Evolutionary conservation across 1,140 invertebrate genomes (phyloP), one percentile per base, ranked within the genome.

Genomic region (Uloborus diversus): DNA sequence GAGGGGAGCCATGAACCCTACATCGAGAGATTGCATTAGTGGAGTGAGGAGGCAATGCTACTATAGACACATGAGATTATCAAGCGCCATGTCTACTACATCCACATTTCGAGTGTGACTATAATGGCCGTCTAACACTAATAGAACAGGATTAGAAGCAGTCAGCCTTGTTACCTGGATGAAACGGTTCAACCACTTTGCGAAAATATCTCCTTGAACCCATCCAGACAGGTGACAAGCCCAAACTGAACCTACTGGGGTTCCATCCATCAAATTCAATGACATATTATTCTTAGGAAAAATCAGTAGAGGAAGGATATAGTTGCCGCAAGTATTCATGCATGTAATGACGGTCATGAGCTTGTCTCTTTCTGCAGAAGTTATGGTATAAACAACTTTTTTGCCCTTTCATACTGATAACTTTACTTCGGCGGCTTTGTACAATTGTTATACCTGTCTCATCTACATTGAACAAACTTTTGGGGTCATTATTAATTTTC

Each of bases 101-200:
- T n/a, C n/a, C n/a, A n/a, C n/a, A n/a, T n/a, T n/a, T n/a, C n/a
- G n/a, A n/a, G n/a, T n/a, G n/a, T n/a, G n/a, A n/a, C n/a, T n/a
- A n/a, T n/a, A n/a, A n/a, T n/a, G 53, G 9, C 53, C 53, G 5
- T 56, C 53, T 7, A 56, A 20, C 7, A 56, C 5, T 20, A 56
- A 20, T 20, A 56, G 53, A 14, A 20, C 53, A 56, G 53, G 23
- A 7, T 56, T 56, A 7, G 5, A 7, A 2, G 17, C 17, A 33
- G 14, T 64, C 2, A 32, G 61, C 3, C 27, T 37, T 3, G 68
- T 65, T 27, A 66, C 42, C 33, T 79, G 35, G 11, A 85, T 80
- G 69, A 87, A 87, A 66, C 85, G 83, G 66, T 83, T 75, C 28
- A 88, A 82, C 85, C 85, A 88, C 73, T 83, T 81, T 4, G 78